A percentile compares a stretch with the other conserved stretches of the same genome.
Conservation (phyloP, 2,113 vertebrate species). For the Phrynocephalus versicolor region DNA sequence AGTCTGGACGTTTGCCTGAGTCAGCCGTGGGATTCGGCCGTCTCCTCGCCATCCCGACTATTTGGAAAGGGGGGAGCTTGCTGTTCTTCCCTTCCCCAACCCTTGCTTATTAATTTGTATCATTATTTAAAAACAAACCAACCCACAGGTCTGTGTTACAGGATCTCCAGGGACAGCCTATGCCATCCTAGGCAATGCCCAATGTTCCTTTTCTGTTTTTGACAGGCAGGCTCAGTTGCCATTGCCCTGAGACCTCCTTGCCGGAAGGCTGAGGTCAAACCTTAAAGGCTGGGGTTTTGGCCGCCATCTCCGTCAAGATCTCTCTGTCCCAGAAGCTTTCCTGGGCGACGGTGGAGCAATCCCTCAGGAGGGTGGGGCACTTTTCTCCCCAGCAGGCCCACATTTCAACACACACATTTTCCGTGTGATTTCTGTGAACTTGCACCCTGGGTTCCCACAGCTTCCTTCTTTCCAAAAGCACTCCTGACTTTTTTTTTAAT, state of each 20-base stretch:
- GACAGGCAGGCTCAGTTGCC: no score
- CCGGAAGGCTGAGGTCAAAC: neutral
- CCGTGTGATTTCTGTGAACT: neutral
- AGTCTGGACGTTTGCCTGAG: neutral
- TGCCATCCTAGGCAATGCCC: neutral
- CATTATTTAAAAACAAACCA: neutral
- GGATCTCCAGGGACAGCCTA: neutral
- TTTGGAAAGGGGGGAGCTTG: neutral
- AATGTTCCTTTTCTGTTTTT: neutral
- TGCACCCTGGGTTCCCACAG: neutral
- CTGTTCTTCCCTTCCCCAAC: no score
- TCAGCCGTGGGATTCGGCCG: neutral
- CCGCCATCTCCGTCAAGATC: no score
- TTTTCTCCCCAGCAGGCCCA: neutral
- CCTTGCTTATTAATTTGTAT: neutral
- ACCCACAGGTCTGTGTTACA: neutral
- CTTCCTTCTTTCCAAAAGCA: neutral
- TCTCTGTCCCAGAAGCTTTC: neutral
- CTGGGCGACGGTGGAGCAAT: accelerated
- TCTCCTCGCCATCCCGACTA: neutral
- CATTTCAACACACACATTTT: neutral
- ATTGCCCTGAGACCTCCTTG: neutral
- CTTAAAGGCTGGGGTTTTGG: neutral
- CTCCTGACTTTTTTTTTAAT: no score
- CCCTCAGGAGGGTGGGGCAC: no score